Evolutionary conservation across 2,797 vertebrate species (phyloP).

Genomic region (Leptoclinus maculatus): DNA sequence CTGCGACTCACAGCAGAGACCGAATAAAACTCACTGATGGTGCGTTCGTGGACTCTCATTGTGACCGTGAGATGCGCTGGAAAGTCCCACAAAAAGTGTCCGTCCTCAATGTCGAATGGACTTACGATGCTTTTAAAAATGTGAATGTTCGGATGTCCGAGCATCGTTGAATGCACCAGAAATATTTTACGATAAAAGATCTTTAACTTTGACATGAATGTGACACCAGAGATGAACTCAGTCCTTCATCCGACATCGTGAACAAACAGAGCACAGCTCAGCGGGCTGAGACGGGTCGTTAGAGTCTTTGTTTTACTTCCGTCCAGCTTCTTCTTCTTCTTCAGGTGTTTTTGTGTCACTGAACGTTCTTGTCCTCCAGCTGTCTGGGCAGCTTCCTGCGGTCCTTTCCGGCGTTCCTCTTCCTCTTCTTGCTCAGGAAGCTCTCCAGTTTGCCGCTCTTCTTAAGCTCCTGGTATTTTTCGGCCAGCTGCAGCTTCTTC

Average conservation of each 20-base stretch:
- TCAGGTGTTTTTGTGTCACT: neutral
- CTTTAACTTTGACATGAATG: neutral
- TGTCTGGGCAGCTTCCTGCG: constrained; percentile 87
- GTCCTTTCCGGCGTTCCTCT: constrained; percentile 94
- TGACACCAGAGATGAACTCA: neutral
- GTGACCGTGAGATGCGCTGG: neutral
- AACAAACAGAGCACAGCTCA: neutral
- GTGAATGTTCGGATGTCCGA: neutral
- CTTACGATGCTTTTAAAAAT: neutral
- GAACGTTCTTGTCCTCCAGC: constrained; percentile 16
- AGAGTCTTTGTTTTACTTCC: neutral
- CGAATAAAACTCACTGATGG: neutral
- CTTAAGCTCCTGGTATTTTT: constrained; percentile 92
- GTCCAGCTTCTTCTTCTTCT: neutral
- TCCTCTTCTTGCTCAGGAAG: constrained; percentile 94
- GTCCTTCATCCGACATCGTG: neutral
- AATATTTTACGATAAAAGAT: neutral
- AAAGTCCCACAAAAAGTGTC: neutral
- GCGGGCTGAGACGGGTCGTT: neutral
- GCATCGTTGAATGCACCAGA: neutral
- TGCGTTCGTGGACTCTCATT: neutral
- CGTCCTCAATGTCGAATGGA: neutral
- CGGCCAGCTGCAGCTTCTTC: constrained; percentile 89
- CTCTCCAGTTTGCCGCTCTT: constrained; percentile 92
- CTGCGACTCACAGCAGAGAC: neutral